Evolutionary conservation across 2,113 vertebrate genomes (phyloP), one percentile per base, ranked within the genome.

Genomic region (Polypterus senegalus): DNA sequence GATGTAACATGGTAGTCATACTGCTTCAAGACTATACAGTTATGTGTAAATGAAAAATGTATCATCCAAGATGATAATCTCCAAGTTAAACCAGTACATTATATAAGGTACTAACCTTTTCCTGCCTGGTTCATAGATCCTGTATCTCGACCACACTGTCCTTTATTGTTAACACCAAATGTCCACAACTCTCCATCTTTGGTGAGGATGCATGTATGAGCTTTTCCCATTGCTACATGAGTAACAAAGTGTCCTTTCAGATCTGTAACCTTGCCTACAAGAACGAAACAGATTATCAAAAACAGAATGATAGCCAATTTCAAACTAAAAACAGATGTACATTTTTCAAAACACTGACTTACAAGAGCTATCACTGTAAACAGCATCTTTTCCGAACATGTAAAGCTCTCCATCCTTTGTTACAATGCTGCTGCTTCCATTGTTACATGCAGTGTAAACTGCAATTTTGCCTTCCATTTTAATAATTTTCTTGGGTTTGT

Each of bases 381-480:
- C 94, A 54, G 96, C 96, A 80, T 99, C 96, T 84, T 99, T 99
- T 66, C 96, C 96, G 80, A 99, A 99, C 95, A 98, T 97, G 79
- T 94, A 99, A n/a, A 99, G 89, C 70, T 98, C 96, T 71, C 96
- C 96, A 63, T 99, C 96, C 79, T 97, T 98, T 70, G 95, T 97
- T 75, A 96, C 86, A 43, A 98, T 91, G 68, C 93, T 97, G 83
- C 96, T 99, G 80, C 96, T 99, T 74, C 96, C 96, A 57, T 98
- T 99, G 86, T 99, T 99, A 74, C 96, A 98, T 0, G 95, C 93
- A 6, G 93, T 94, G 68, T 89, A 89, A 10, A 97, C 80, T 2
- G 94, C 93, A 54, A 79, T 90, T 78, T 98, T 99, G 64, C 93
- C 93, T 85, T 99, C 96, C 76, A 99, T 83, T 81, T 97, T 98